Percentiles rank a stretch among this genome's conserved stretches.
These are phyloP conservation scores for Catocala sponsa DNA, from an alignment of 2,888 invertebrate genomes.

Conservation along the genomic window DNA sequence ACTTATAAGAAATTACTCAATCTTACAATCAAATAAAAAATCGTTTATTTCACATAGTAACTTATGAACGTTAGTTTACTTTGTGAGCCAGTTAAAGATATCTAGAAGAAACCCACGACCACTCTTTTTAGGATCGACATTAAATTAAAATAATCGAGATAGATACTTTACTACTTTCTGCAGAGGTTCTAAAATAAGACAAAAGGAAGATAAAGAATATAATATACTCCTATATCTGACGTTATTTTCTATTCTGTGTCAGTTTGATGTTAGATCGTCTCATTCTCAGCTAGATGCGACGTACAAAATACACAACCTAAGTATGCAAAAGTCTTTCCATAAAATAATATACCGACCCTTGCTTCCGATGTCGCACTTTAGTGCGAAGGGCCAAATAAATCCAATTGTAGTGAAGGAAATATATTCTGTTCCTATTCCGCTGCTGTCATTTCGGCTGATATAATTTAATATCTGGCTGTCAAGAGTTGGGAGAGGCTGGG, in stretches of 20 bases:
- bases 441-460: conserved; percentile 38
- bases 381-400: conserved; percentile 32
- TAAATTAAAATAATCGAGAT: too few relatives aligned
- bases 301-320: not conserved
- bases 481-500: conserved; percentile 7
- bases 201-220: too few relatives aligned
- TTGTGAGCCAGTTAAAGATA: too few relatives aligned
- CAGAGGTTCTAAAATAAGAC: too few relatives aligned
- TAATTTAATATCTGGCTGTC: conserved; percentile 44
- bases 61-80: too few relatives aligned
- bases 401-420: conserved; percentile 29
- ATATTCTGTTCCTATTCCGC: conserved; percentile 35
- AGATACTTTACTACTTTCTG: too few relatives aligned
- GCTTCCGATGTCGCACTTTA: conserved; percentile 19
- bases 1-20: too few relatives aligned
- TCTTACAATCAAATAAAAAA: too few relatives aligned
- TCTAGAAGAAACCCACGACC: too few relatives aligned
- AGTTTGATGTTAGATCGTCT: conserved; percentile 11
- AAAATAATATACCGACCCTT: conserved; percentile 6
- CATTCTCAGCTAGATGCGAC: not conserved
- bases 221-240: not conserved
- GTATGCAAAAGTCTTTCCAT: not conserved
- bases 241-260: conserved; percentile 11
- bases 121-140: too few relatives aligned
- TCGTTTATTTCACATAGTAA: too few relatives aligned